A percentile compares a stretch with the other conserved stretches of the same genome.
Conservation (phyloP, 2,888 invertebrate species). For the Horisme vitalbata region DNA sequence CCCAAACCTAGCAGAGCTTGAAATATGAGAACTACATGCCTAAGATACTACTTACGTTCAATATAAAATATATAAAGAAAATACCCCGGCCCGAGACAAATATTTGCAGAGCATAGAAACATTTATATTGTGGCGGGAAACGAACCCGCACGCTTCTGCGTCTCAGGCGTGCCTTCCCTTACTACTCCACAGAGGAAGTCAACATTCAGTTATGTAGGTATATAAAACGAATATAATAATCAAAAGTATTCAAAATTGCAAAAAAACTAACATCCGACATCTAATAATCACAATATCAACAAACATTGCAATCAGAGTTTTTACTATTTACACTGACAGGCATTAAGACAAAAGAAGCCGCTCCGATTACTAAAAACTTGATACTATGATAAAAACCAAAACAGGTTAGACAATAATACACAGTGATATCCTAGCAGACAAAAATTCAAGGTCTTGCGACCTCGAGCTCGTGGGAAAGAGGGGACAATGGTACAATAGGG, state of each 20-base stretch:
- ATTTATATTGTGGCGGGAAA: no score
- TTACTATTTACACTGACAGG: conserved; percentile 20
- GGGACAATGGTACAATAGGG: conserved; percentile 25
- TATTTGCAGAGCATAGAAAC: no score
- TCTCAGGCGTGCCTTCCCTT: no score
- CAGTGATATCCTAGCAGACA: conserved; percentile 22
- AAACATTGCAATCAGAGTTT: conserved; percentile 23
- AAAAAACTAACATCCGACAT: conserved; percentile 4
- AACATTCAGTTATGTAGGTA: no score
- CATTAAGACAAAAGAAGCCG: conserved; percentile 29
- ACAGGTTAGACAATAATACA: conserved; percentile 24
- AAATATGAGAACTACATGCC: no score
- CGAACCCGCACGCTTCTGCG: no score
- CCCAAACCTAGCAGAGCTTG: no score
- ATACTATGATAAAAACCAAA: conserved; percentile 12
- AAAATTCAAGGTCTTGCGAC: conserved; percentile 32
- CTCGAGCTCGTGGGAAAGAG: conserved; percentile 33
- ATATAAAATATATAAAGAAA: no score
- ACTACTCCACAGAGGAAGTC: no score
- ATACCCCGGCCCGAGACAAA: no score
- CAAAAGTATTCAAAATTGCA: not conserved
- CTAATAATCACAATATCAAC: conserved; percentile 9
- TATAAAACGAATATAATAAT: no score
- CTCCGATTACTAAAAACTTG: conserved; percentile 27
- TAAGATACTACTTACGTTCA: no score